These are phyloP conservation scores for Axea sp. DNA, from an alignment of 2,888 invertebrate genomes.

Conservation along the genomic window DNA sequence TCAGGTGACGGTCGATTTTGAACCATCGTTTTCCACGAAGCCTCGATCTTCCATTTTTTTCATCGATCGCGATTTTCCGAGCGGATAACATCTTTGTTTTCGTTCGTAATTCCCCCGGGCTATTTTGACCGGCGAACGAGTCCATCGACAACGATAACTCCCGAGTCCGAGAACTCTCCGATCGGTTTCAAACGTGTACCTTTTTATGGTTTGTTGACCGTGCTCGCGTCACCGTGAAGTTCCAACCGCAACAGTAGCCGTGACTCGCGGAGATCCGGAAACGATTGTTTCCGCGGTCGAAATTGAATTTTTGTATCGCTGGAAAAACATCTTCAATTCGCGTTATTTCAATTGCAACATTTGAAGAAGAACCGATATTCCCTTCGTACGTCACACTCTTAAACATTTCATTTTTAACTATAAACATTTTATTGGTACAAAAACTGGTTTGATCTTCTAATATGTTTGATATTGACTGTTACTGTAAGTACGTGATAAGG, in stretches of 20 bases:
- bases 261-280: no score
- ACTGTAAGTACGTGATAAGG: no score
- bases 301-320: no score
- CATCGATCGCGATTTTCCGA: constrained; percentile 16
- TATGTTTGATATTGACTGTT: no score
- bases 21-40: not conserved
- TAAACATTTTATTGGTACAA: no score
- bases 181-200: constrained; percentile 47
- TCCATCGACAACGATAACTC: constrained; percentile 7
- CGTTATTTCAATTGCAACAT: no score
- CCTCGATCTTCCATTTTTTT: not conserved
- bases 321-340: no score
- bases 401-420: no score
- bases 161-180: constrained; percentile 24
- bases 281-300: no score
- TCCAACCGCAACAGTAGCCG: constrained; percentile 41
- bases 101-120: not conserved
- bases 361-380: no score
- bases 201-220: constrained; percentile 61
- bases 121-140: constrained; percentile 25
- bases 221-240: constrained; percentile 58
- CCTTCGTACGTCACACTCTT: no score
- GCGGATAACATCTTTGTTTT: constrained; percentile 1
- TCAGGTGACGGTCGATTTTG: not conserved
- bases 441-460: no score